phyloP scores from a whole-genome alignment of 2,888 invertebrate genomes.

The Cantharis lateralis region DNA sequence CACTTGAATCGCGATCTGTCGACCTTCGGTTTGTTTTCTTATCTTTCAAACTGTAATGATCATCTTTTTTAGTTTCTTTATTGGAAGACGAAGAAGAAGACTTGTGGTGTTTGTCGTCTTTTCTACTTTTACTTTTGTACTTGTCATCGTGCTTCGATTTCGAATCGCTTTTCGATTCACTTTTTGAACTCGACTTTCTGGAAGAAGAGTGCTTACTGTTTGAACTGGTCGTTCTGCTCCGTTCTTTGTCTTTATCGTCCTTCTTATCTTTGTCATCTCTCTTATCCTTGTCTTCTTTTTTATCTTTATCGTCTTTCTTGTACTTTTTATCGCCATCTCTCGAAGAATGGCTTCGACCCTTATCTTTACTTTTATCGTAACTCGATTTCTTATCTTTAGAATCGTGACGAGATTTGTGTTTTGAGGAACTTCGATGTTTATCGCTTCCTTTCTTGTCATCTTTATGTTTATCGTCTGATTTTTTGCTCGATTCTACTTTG shows the following conservation, averaged over 20 bases:
- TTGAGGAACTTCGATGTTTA: constrained; percentile 57
- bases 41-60: constrained; percentile 70
- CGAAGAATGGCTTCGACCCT: background rate
- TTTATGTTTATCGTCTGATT: constrained; percentile 29
- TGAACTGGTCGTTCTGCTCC: constrained; percentile 2
- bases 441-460: constrained; percentile 22
- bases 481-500: constrained; percentile 20
- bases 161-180: constrained; percentile 28
- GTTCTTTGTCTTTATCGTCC: constrained; percentile 21
- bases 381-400: constrained; percentile 31
- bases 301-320: constrained; percentile 33
- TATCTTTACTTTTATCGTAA: constrained; percentile 36
- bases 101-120: constrained; percentile 40
- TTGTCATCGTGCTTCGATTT: constrained; percentile 18
- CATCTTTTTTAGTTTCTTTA: constrained; percentile 60
- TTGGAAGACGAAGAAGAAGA: constrained; percentile 19
- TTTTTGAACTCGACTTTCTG: constrained; percentile 30
- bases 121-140: constrained; percentile 34
- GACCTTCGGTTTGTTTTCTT: constrained; percentile 71
- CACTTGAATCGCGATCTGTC: constrained; percentile 80
- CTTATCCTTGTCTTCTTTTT: constrained; percentile 27
- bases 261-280: constrained; percentile 42
- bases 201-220: constrained; percentile 11
- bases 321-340: background rate
- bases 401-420: constrained; percentile 41